phyloP scores from a whole-genome alignment of 2,113 vertebrate species.

The Litocranius walleri region DNA sequence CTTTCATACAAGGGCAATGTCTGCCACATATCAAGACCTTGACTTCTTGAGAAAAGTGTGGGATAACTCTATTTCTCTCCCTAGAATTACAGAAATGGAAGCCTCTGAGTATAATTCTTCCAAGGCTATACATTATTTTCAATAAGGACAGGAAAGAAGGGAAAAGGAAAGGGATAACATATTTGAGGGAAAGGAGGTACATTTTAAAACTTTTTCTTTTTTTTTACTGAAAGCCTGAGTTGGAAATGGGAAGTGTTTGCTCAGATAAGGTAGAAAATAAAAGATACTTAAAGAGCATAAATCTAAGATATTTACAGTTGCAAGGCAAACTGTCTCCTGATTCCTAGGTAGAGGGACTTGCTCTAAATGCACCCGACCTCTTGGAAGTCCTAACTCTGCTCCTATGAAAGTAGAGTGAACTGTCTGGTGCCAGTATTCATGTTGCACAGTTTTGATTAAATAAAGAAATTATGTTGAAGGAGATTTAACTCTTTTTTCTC shows the following conservation, averaged over 20 bases:
- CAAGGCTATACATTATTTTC: not conserved
- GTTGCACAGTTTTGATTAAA: not conserved
- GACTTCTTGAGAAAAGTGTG: not conserved
- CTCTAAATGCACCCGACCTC: not conserved
- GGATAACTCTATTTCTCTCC: not conserved
- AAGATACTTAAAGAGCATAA: not conserved
- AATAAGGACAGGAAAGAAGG: not conserved
- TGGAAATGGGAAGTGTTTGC: not conserved
- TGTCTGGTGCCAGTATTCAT: not conserved
- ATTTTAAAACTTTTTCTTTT: not conserved
- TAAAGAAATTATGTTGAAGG: not conserved
- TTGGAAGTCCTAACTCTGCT: not conserved
- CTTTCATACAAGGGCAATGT: not conserved
- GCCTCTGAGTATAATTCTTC: not conserved
- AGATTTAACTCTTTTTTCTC: not conserved
- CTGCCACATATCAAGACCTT: not conserved
- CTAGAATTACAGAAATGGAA: not conserved
- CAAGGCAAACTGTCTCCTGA: not conserved
- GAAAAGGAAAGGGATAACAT: not conserved
- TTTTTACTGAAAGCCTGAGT: not conserved
- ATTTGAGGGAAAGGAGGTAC: not conserved
- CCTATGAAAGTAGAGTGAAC: not conserved
- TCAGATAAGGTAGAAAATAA: not conserved
- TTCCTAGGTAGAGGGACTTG: not conserved
- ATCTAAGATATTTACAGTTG: not conserved